A percentile compares a stretch with the other conserved stretches of the same genome.
Conservation (phyloP, 2,888 invertebrate species). For the Plebejus argus region DNA sequence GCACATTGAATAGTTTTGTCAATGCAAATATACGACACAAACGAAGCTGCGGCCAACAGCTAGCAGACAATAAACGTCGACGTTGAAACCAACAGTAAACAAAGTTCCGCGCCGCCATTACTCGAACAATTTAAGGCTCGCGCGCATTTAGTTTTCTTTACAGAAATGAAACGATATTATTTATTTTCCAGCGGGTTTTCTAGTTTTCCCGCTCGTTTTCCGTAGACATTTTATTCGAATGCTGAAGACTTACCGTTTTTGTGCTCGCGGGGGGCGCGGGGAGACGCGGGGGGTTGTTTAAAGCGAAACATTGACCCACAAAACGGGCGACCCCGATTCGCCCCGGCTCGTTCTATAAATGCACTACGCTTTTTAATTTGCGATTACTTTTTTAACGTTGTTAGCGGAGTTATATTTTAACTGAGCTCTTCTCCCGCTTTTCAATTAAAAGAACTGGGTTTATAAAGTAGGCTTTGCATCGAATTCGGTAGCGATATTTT, state of each 20-base stretch:
- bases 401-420: conserved; percentile 9
- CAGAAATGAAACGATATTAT: conserved; percentile 3
- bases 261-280: neutral
- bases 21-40: too few species aligned
- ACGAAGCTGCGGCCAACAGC: too few species aligned
- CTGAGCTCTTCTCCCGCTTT: conserved; percentile 2
- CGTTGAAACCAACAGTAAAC: neutral
- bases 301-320: conserved; percentile 17
- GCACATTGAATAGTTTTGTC: too few species aligned
- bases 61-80: too few species aligned
- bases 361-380: conserved; percentile 23
- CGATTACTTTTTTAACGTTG: conserved; percentile 21
- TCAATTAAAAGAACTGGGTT: conserved; percentile 10
- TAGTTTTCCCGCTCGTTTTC: conserved; percentile 10
- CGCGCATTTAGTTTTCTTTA: conserved; percentile 10
- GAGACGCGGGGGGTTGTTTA: neutral
- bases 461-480: conserved; percentile 6
- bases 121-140: neutral
- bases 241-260: conserved; percentile 7
- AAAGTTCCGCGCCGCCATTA: neutral
- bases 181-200: conserved; percentile 16
- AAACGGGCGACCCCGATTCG: conserved; percentile 6
- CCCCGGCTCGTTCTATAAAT: neutral
- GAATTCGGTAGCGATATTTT: neutral
- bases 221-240: conserved; percentile 3